Percentiles rank a stretch among this genome's conserved stretches.
phyloP scores from a whole-genome alignment of 92 coral and sea anemone genomes.

The Paragorgia papillata region DNA sequence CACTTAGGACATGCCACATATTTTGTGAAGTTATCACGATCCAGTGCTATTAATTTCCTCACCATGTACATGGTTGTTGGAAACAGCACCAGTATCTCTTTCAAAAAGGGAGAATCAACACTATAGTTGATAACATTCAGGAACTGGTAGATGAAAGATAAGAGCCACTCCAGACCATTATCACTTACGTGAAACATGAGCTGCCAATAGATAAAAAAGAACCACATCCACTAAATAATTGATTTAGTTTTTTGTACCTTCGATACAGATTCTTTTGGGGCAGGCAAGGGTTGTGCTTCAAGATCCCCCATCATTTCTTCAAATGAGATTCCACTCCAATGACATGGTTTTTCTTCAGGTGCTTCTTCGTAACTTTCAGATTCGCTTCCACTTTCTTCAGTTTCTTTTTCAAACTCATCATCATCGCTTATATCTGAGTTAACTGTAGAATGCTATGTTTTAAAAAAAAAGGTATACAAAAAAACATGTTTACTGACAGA shows the following conservation, averaged over 20 bases:
- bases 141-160: neutral
- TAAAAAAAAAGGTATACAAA: too few relatives aligned
- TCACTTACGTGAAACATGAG: neutral
- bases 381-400: neutral
- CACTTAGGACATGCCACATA: slow-evolving; percentile 9
- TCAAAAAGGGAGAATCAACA: neutral
- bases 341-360: too few relatives aligned
- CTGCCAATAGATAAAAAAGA: neutral
- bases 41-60: neutral
- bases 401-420: neutral
- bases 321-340: neutral
- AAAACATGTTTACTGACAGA: too few relatives aligned
- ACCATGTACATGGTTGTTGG: slow-evolving; percentile 7
- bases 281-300: slow-evolving; percentile 1
- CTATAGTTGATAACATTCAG: neutral
- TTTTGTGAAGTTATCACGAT: slow-evolving; percentile 2
- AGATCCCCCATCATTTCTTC: neutral
- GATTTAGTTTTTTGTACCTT: neutral
- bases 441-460: too few relatives aligned
- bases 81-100: neutral
- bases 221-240: neutral
- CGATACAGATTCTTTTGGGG: neutral
- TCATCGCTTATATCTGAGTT: neutral
- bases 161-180: neutral
- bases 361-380: neutral